Evolutionary conservation across 1,140 invertebrate genomes (phyloP).

Genomic region (Trypoxylus dichotomus): DNA sequence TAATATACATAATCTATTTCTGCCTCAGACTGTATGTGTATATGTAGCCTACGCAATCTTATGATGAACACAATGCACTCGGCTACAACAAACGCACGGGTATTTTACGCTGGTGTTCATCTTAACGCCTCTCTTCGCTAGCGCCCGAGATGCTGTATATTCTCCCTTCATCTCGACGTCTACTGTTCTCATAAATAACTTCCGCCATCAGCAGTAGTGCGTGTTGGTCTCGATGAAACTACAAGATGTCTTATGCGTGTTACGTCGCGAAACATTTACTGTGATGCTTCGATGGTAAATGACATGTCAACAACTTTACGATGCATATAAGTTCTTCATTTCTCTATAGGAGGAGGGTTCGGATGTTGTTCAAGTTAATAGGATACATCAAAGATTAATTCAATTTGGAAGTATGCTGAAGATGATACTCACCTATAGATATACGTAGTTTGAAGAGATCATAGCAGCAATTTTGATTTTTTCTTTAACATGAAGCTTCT

Average conservation of each 20-base stretch:
- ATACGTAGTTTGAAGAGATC: no score
- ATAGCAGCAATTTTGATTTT: no score
- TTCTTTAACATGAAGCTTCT: no score
- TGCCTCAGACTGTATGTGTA: not conserved
- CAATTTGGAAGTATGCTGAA: not conserved
- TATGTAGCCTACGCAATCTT: not conserved
- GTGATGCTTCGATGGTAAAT: constrained; percentile 6
- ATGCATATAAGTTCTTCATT: not conserved
- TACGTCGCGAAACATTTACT: not conserved
- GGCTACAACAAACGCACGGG: not conserved
- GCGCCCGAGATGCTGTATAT: not conserved
- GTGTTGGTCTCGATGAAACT: constrained; percentile 2
- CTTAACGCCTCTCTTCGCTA: constrained; percentile 8
- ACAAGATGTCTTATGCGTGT: constrained; percentile 4
- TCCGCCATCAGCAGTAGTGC: constrained; percentile 14
- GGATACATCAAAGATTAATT: not conserved
- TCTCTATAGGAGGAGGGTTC: not conserved
- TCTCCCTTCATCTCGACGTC: constrained; percentile 7
- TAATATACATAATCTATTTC: no score
- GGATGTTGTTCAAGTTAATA: not conserved
- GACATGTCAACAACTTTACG: constrained; percentile 15
- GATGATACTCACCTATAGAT: no score
- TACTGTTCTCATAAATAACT: constrained; percentile 21
- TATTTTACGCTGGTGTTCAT: constrained; percentile 7
- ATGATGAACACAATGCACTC: constrained; percentile 19